These are phyloP conservation scores for Arctia plantaginis DNA, from an alignment of 2,888 invertebrate genomes.

Conservation along the genomic window DNA sequence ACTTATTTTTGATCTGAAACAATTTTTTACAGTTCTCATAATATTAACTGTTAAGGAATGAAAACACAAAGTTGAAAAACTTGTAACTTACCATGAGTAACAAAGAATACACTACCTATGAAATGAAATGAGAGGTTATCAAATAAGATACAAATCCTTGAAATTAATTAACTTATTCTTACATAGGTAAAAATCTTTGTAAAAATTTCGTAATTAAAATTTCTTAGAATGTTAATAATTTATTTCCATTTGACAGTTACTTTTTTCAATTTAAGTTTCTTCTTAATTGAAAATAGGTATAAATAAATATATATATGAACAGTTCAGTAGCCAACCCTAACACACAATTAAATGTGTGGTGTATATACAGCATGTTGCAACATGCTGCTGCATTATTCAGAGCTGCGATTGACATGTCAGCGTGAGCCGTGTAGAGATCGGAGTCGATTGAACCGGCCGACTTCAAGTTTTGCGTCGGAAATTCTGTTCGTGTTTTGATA, in stretches of 20 bases:
- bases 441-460: constrained; percentile 46
- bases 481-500: constrained; percentile 5
- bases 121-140: too few species aligned
- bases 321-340: constrained; percentile 15
- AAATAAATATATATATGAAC: not conserved
- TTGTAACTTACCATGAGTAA: too few species aligned
- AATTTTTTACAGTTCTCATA: too few species aligned
- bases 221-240: not conserved
- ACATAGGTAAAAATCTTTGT: not conserved
- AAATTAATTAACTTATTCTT: too few species aligned
- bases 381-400: constrained; percentile 57
- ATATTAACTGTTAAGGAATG: too few species aligned
- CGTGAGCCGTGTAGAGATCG: constrained; percentile 53
- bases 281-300: not conserved
- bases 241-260: not conserved
- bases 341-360: constrained; percentile 39
- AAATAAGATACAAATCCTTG: too few species aligned
- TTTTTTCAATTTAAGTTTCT: not conserved
- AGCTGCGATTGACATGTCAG: constrained; percentile 65
- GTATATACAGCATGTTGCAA: constrained; percentile 50
- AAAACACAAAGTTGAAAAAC: too few species aligned
- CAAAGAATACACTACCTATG: too few species aligned
- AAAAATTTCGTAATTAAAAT: not conserved
- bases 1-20: too few species aligned
- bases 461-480: constrained; percentile 27